These are phyloP conservation scores for Ptychochromis oligacanthus DNA, from an alignment of 2,113 vertebrate genomes.

Conservation along the genomic window DNA sequence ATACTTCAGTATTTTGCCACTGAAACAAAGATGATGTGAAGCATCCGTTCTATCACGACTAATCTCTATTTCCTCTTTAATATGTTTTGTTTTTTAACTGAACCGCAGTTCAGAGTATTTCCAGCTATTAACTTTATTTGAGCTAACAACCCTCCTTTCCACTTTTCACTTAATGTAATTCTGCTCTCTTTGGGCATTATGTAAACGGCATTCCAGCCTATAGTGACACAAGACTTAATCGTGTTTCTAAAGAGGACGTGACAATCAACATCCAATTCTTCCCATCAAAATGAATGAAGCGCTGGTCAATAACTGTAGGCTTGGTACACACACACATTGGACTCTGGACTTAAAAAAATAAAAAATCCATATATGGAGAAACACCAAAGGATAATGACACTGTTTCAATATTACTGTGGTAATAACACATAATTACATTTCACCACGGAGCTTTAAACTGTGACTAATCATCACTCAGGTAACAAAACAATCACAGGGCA, in stretches of 20 bases:
- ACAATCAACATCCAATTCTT: not conserved
- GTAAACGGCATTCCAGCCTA: not conserved
- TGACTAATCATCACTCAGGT: conserved; percentile 31
- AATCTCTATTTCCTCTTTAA: not conserved
- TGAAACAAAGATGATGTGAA: not conserved
- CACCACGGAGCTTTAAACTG: not conserved
- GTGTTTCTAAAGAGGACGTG: not conserved
- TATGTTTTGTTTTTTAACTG: not conserved
- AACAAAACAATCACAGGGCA: conserved; percentile 2
- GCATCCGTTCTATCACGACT: not conserved
- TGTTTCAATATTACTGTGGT: not conserved
- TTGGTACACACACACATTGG: conserved; percentile 10
- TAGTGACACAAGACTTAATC: not conserved
- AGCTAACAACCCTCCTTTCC: not conserved
- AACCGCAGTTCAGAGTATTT: not conserved
- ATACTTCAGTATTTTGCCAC: not conserved
- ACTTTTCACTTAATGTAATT: not conserved
- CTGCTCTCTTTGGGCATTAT: not conserved
- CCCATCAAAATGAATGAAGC: not conserved
- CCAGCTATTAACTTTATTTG: no score
- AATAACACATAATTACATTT: conserved; percentile 31
- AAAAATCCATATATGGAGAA: not conserved
- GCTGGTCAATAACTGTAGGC: not conserved
- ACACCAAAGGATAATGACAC: conserved; percentile 1
- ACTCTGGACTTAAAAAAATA: conserved; percentile 15